Evolutionary conservation across 2,888 invertebrate genomes (phyloP).

Genomic region (Cataglyphis albicans): DNA sequence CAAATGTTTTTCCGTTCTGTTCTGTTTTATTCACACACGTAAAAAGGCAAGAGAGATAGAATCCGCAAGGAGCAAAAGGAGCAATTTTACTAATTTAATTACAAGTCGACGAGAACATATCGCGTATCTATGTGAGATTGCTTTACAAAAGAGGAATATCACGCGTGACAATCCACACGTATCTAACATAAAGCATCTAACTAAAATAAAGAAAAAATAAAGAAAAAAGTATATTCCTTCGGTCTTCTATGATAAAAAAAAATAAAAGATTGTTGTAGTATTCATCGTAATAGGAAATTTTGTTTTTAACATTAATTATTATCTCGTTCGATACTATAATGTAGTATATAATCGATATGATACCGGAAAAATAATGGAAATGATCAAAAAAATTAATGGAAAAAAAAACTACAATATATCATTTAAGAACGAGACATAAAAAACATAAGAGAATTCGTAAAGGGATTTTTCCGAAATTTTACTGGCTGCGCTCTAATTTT

Average conservation of each 20-base stretch:
- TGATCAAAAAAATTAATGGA: background rate
- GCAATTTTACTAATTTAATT: background rate
- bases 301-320: background rate
- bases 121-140: background rate
- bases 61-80: constrained; percentile 2
- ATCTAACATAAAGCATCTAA: background rate
- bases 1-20: background rate
- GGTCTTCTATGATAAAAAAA: background rate
- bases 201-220: background rate
- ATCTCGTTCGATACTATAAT: background rate
- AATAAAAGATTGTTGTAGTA: background rate
- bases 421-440: background rate
- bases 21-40: background rate
- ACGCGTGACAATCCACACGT: too few relatives aligned
- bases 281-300: background rate
- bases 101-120: background rate
- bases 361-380: background rate
- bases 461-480: background rate
- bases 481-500: background rate
- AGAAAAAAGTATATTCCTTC: background rate
- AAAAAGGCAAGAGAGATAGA: background rate
- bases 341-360: background rate
- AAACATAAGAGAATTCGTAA: background rate
- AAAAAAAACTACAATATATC: background rate
- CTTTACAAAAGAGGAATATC: background rate